phyloP scores from a whole-genome alignment of 2,888 invertebrate genomes.

The Himalopsyche kuldschensis region DNA sequence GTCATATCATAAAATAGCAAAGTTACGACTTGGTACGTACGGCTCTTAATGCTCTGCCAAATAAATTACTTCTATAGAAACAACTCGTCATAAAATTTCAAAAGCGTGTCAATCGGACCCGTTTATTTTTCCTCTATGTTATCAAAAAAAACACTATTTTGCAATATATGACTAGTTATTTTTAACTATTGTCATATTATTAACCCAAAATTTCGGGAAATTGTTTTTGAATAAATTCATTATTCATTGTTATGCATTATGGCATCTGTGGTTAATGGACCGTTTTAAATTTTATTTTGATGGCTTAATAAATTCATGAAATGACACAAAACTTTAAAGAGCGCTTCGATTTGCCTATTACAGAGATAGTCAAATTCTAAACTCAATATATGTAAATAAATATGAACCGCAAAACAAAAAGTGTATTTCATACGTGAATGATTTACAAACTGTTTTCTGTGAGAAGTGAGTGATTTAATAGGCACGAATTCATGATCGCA shows the following conservation, averaged over 20 bases:
- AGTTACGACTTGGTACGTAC: constrained; percentile 36
- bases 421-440: too few relatives aligned
- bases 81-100: background rate
- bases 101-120: background rate
- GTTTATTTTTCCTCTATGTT: background rate
- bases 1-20: constrained; percentile 34
- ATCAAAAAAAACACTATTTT: background rate
- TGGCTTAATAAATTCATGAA: background rate
- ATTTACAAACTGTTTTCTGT: too few relatives aligned
- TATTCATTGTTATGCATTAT: background rate
- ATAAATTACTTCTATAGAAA: constrained; percentile 7
- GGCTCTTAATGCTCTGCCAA: constrained; percentile 9
- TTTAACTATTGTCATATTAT: background rate
- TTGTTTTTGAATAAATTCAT: background rate
- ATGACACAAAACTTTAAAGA: background rate
- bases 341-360: too few relatives aligned
- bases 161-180: background rate
- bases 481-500: too few relatives aligned
- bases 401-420: too few relatives aligned
- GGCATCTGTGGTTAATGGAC: background rate
- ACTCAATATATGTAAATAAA: too few relatives aligned
- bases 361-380: too few relatives aligned
- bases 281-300: background rate
- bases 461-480: too few relatives aligned
- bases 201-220: background rate